Base-by-base conservation (phyloP, 2,888 invertebrate genomes). In the Lordiphosa andalusiaca region DNA sequence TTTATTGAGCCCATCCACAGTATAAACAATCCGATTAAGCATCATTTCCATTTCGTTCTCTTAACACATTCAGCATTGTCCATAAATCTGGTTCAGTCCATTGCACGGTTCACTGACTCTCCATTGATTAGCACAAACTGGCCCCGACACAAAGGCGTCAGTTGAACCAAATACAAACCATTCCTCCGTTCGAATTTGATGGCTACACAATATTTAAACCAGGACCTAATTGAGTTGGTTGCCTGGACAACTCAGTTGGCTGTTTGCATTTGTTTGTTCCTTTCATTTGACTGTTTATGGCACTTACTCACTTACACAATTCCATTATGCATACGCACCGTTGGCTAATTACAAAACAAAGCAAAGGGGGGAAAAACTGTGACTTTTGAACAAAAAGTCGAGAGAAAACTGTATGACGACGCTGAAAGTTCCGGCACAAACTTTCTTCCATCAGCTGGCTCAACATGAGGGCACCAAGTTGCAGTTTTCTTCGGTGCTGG, bases 291-390 rank as follows among this genome's bases (percentile, higher is more conserved):
- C 37, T n/a, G 5, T 41, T 5, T 36, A 48, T 13, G 50, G 66
- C 50, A 59, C 13, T 42, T 36, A 13, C 9, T 38, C 37, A 38
- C 37, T 41, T 44, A 19, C 19, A 49, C 53, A 44, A 52, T 67
- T 50, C 23, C 44, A 61, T 76, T 60, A 35, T 48, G 64, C 53
- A 69, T 68, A 75, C 76, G 71, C 71, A 68, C 53, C 73, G 76
- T 76, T 75, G 35, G 60, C 60, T 68, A 72, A 72, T 76, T 72
- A 69, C 53, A 47, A 39, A 68, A 75, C 54, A 63, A 46, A 56
- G 41, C 16, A 50, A 56, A 9, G 10, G 10, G 12, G 4, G 30
- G n/a, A 38, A 19, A 6, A 25, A 30, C 9, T 35, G 30, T 30
- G 25, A 58, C 56, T 75, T 42, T 50, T 52, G 39, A 13, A 3